Conservation (phyloP, 2,113 vertebrate genomes). For the Phrynosoma blainvillii region DNA sequence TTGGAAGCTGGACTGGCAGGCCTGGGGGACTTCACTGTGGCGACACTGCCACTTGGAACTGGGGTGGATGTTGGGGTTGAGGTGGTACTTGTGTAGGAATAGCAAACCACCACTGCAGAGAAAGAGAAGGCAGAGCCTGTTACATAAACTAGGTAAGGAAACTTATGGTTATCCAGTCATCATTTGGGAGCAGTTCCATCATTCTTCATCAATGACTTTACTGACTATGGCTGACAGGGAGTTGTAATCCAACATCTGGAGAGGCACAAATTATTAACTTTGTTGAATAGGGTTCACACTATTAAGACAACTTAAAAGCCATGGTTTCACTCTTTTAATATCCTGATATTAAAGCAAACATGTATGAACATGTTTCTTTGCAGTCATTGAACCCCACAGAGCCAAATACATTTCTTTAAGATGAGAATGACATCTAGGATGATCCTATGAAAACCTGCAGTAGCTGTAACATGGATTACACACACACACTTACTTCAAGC, state of each 20-base stretch:
- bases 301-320: conserved; percentile 53
- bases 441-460: no score
- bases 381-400: neutral
- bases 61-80: conserved; percentile 90
- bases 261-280: neutral
- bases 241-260: neutral
- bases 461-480: neutral
- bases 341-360: neutral
- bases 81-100: conserved; percentile 97
- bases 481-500: no score
- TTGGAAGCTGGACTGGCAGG: conserved; percentile 96
- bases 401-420: neutral
- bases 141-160: conserved; percentile 41
- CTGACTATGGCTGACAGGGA: neutral
- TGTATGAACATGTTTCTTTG: neutral
- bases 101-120: conserved; percentile 94
- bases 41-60: conserved; percentile 83
- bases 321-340: neutral
- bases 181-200: no score
- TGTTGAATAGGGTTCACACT: conserved; percentile 57
- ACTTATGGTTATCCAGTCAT: neutral
- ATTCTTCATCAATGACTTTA: no score
- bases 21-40: conserved; percentile 90
- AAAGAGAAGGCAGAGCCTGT: conserved; percentile 69
- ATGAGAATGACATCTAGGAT: neutral